Evolutionary conservation across 2,888 invertebrate genomes (phyloP), one percentile per base, ranked within the genome.

Genomic region (Spilosoma lubricipeda): DNA sequence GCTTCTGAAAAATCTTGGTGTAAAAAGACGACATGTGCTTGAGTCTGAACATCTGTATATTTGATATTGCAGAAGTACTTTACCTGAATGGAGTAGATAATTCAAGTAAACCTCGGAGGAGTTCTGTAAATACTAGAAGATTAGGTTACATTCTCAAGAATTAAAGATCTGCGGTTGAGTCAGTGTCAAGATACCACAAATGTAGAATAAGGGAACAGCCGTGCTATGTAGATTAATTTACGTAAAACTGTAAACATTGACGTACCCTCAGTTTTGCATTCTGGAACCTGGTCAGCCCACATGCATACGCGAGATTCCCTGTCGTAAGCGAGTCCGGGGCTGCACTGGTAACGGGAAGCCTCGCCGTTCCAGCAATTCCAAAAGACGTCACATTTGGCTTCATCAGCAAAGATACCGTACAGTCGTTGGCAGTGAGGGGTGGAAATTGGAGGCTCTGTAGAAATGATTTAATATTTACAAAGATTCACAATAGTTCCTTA

Each of bases 281-380:
- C 98, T 72, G 98, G 98, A 77, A 99, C 98, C 96, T 98, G 98
- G 96, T 99, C 98, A 86, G 99, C 98, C 99, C 99, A 98, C 98
- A 99, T 98, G 96, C 99, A 99, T 75, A 99, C 98, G 85, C 99
- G 97, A 72, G 98, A 97, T 94, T 99, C 98, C 85, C 98, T 97
- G 96, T 99, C 98, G 96, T 99, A 99, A 82, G 99, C 99, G 71
- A 99, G 97, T 85, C 99, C 99, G 87, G 99, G 99, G 85, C 99
- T 98, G 96, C 99, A 99, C 93, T 99, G 98, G 95, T 99, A 99
- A 88, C 98, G 97, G 90, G 98, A 98, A 9, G 99, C 97, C 92
- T 99, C 99, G 72, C 99, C 99, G 95, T 98, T 98, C 99, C 99
- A 99, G 94, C 99, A 99, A 95, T 98, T 99, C 98, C 99, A 99